Base-by-base conservation (phyloP, 2,888 invertebrate species). In the Watsonalla binaria region DNA sequence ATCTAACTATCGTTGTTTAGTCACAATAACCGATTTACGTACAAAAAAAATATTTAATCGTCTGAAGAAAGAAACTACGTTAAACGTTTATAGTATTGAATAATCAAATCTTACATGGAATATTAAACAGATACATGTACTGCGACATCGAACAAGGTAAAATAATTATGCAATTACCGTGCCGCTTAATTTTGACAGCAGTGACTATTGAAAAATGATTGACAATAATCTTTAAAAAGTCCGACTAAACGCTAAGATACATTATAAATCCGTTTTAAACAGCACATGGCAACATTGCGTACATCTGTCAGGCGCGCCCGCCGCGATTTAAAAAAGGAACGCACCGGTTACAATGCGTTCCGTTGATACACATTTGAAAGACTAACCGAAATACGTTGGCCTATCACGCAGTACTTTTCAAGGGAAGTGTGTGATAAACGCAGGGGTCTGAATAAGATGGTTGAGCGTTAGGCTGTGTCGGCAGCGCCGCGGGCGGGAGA, bases 401-500 rank as follows among this genome's bases (percentile, higher is more conserved):
- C 70, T 54, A 9, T 62, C 60, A 61, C 58, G 59, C 60, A 64
- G 61, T 61, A 58, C 57, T 61, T 64, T 62, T 60, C 47, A 46
- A 37, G 56, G 14, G 71, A 69, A 66, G 59, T 61, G 34, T 61
- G 45, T 13, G 37, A 57, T 54, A 15, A 8, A 6, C 45, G 14
- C n/a, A 47, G 51, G 45, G 68, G 34, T 66, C 72, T 57, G 9
- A 24, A 46, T 57, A 47, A 14, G 48, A 24, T 68, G 72, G 68
- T 34, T 51, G 45, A 7, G 35, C n/a, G 49, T 14, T 64, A 55
- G 55, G 65, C 67, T 68, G 76, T 76, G 78, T 78, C 79, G 74
- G 77, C 81, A 80, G 78, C 84, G 83, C 86, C 85, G 80, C 84
- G 76, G 86, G 90, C 88, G 87, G 88, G 88, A 87, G 89, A 90